Conservation (phyloP, 2,113 vertebrate genomes). For the Sclerurus mexicanus region DNA sequence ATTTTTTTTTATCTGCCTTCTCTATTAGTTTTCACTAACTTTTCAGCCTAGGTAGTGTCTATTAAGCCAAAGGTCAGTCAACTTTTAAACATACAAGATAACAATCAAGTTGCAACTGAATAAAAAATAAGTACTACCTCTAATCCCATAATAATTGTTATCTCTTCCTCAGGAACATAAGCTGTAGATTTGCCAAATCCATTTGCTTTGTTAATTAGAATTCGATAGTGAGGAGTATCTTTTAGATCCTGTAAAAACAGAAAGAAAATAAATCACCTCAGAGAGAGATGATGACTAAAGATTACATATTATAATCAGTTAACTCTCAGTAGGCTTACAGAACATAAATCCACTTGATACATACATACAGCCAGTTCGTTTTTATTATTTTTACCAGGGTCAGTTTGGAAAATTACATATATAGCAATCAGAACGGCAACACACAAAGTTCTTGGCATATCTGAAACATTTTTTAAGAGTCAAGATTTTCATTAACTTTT, state of each 20-base stretch:
- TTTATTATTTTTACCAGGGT: not conserved
- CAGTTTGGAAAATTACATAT: not conserved
- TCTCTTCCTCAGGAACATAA: conserved; percentile 44
- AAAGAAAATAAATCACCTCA: conserved; percentile 14
- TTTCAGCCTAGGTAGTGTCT: not conserved
- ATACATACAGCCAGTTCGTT: not conserved
- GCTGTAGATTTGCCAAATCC: not conserved
- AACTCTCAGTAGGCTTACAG: not conserved
- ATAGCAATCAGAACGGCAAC: not conserved
- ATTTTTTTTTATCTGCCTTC: not conserved
- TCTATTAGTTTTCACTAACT: not conserved
- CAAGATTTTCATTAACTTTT: not conserved
- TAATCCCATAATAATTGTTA: conserved; percentile 24
- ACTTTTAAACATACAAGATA: not conserved
- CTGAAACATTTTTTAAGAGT: not conserved
- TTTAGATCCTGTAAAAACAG: conserved; percentile 28
- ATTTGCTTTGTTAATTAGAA: conserved; percentile 48
- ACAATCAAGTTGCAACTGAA: conserved; percentile 12
- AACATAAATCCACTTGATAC: not conserved
- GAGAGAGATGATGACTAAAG: not conserved
- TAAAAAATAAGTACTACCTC: conserved; percentile 25
- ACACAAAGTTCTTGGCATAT: not conserved
- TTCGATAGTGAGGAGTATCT: conserved; percentile 38
- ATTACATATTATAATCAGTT: not conserved
- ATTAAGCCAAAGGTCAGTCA: not conserved